These are phyloP conservation scores for Rhopilema esculentum DNA, from an alignment of 30 jellyfish, hydroid and myxozoan genomes.

Conservation along the genomic window DNA sequence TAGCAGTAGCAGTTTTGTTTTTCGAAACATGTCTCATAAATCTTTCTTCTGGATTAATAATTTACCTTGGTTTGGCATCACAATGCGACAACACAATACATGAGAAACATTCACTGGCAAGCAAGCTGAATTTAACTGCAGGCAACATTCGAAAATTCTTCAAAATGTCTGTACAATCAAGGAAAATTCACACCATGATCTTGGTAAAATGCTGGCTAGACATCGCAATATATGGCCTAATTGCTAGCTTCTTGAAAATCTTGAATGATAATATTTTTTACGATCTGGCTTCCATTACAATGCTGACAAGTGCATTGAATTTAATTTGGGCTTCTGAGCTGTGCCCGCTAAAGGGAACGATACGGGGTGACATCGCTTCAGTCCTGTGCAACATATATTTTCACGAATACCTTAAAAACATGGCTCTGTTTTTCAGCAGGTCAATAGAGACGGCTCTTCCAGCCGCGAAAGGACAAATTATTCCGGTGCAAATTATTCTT, in stretches of 20 bases:
- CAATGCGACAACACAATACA: neutral
- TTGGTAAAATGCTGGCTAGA: neutral
- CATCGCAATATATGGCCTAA: neutral
- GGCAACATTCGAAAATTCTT: no score
- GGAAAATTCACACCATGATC: neutral
- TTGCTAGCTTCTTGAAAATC: neutral
- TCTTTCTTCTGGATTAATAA: neutral
- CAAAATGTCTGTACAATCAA: neutral
- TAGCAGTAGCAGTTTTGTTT: neutral
- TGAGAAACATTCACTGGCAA: no score
- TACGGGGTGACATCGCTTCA: conserved; percentile 18
- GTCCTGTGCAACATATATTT: conserved; percentile 20
- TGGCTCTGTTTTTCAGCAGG: neutral
- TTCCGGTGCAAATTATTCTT: neutral
- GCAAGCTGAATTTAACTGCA: no score
- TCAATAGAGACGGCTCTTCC: neutral
- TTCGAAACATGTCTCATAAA: neutral
- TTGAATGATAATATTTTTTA: neutral
- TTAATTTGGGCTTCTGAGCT: neutral
- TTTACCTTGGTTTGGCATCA: neutral
- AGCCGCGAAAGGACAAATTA: neutral
- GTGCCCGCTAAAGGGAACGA: neutral
- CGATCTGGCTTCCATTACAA: neutral
- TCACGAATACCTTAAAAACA: conserved; percentile 31
- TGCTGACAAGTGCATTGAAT: conserved; percentile 11